phyloP scores from a whole-genome alignment of 2,888 invertebrate species.

The Alsophila aescularia region DNA sequence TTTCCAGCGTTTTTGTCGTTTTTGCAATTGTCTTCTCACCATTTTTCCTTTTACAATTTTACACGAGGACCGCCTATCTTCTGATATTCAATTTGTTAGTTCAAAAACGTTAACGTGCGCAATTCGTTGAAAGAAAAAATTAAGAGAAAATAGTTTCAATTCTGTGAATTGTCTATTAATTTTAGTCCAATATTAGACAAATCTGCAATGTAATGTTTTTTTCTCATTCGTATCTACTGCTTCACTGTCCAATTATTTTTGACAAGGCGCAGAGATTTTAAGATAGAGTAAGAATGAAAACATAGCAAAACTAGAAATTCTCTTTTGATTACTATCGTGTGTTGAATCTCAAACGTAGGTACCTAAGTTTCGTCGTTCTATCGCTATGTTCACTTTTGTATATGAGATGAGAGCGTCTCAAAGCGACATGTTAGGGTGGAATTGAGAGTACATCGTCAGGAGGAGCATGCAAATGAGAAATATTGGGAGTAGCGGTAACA shows the following conservation, averaged over 20 bases:
- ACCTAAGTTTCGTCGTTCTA: constrained; percentile 8
- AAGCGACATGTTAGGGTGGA: constrained; percentile 57
- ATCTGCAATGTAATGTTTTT: too few relatives aligned
- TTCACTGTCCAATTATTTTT: not conserved
- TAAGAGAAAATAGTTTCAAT: constrained; percentile 3
- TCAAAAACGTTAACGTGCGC: constrained; percentile 22
- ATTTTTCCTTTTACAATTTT: constrained; percentile 63
- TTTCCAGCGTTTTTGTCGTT: constrained; percentile 75
- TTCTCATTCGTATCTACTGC: not conserved
- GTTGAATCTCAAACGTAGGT: not conserved
- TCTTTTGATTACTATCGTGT: too few relatives aligned
- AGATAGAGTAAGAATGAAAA: too few relatives aligned
- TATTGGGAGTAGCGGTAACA: constrained; percentile 69
- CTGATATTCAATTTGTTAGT: constrained; percentile 48
- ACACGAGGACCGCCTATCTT: constrained; percentile 50
- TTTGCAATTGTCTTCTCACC: constrained; percentile 74
- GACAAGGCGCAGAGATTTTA: not conserved
- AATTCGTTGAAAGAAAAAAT: constrained; percentile 5
- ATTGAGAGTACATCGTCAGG: constrained; percentile 49
- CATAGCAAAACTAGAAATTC: too few relatives aligned
- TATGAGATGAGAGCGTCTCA: constrained; percentile 45
- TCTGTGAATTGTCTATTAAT: constrained; percentile 5
- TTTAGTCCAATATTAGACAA: not conserved
- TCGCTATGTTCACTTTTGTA: constrained; percentile 36
- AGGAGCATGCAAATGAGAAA: constrained; percentile 76